phyloP scores from a whole-genome alignment of 1,140 invertebrate genomes.

The Bacillus rossius region DNA sequence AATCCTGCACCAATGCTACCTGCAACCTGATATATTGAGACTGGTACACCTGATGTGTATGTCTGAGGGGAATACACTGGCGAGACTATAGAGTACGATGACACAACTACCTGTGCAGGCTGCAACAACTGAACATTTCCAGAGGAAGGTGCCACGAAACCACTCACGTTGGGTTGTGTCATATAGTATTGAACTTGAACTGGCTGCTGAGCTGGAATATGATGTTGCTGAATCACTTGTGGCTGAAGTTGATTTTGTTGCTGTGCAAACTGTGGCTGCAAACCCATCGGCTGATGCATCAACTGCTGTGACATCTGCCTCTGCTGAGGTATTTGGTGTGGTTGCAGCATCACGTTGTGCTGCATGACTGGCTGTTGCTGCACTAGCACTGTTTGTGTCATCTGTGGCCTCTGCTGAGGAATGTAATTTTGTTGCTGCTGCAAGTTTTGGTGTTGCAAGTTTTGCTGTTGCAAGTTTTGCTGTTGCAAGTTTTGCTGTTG shows the following conservation, averaged over 20 bases:
- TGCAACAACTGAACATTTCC: too few relatives aligned
- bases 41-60: too few relatives aligned
- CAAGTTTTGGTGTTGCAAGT: not conserved
- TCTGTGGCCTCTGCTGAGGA: constrained; percentile 10
- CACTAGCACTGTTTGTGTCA: not conserved
- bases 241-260: constrained; percentile 3
- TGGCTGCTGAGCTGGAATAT: not conserved
- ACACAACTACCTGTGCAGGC: too few relatives aligned
- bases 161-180: too few relatives aligned
- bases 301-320: constrained; percentile 11
- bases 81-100: too few relatives aligned
- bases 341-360: not conserved
- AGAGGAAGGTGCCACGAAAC: too few relatives aligned
- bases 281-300: not conserved
- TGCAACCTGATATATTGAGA: too few relatives aligned
- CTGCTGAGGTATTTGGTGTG: constrained; percentile 15
- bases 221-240: not conserved
- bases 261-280: constrained; percentile 17
- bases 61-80: too few relatives aligned
- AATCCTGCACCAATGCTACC: not conserved
- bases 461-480: not conserved
- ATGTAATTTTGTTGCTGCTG: not conserved
- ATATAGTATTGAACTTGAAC: constrained; percentile 2
- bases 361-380: too few relatives aligned
- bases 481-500: constrained; percentile 17